Evolutionary conservation across 2,113 vertebrate genomes (phyloP), one percentile per base, ranked within the genome.

Genomic region (Neogale vison): DNA sequence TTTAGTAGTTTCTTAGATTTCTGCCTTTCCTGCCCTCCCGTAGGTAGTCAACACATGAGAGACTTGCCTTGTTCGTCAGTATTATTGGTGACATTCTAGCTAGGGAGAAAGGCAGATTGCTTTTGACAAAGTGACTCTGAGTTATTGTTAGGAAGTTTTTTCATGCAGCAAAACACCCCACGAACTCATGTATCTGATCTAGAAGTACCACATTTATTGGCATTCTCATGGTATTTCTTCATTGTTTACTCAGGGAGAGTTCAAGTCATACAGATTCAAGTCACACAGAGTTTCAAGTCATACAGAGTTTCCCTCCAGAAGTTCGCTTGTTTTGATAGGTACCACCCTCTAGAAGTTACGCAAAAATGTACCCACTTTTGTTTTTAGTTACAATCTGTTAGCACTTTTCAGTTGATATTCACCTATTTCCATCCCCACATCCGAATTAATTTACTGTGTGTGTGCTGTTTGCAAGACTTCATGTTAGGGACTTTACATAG

Each of bases 91-190:
- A 76, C 90, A 72, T 85, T 72, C 57, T 86, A 59, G 7, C 31
- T 77, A 34, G 21, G 36, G 20, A 76, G 92, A 72, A 85, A 23
- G 26, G 47, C 6, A 82, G 31, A 69, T 39, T 92, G 3, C 6
- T 92, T 76, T 69, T 55, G 72, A 52, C 10, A 76, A 69, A 92
- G 80, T 95, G n/a, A 89, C 88, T 85, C 65, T 92, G 39, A 74
- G 18, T 92, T 91, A 80, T 45, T 93, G 39, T 88, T 61, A 74
- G 88, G 55, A 97, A 95, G 34, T 95, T 81, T 74, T 63, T 52
- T 94, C 36, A 81, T 93, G 29, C n/a, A 74, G n/a, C 55, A 63
- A 69, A 91, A 86, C 69, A 59, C 57, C 71, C 50, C 36, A 81
- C 39, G 7, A 86, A 61, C 34, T 76, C 71, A 34, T 69, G 11